Conservation (phyloP, 1,140 invertebrate genomes). For the Coelopa frigida region DNA sequence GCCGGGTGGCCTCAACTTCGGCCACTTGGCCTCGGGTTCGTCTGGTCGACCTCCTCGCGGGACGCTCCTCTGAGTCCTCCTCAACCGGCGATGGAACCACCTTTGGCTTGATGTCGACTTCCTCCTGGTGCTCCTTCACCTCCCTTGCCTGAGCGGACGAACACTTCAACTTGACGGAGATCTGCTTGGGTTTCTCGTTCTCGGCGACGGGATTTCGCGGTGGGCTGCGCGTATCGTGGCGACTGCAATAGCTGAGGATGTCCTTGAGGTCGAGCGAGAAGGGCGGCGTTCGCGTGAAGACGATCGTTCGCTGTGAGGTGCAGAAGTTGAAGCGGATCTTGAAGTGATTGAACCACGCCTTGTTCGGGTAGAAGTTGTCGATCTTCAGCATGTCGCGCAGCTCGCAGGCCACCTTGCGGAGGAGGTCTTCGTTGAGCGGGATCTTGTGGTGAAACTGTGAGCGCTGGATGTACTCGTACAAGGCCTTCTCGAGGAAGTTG, state of each 20-base stretch:
- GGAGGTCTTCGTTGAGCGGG: conserved; percentile 21
- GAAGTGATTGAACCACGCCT: conserved; percentile 31
- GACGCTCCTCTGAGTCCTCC: not conserved
- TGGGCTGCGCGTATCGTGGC: conserved; percentile 1
- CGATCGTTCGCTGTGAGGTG: conserved; percentile 32
- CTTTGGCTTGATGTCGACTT: too few relatives aligned
- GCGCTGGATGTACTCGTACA: conserved; percentile 32
- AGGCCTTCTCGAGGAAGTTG: conserved; percentile 26
- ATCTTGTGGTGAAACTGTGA: conserved; percentile 26
- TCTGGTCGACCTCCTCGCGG: not conserved
- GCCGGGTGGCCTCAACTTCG: too few relatives aligned
- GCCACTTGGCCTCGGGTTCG: too few relatives aligned
- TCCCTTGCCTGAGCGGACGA: too few relatives aligned
- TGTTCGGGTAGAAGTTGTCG: conserved; percentile 35
- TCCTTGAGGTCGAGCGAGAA: conserved; percentile 32
- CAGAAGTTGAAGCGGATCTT: conserved; percentile 34
- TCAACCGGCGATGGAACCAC: conserved; percentile 6
- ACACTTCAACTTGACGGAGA: too few relatives aligned
- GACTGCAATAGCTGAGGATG: conserved; percentile 30
- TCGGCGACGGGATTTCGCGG: not conserved
- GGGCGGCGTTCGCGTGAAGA: conserved; percentile 23
- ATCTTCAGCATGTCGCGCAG: conserved; percentile 35
- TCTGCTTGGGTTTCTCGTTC: not conserved
- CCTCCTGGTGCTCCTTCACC: too few relatives aligned
- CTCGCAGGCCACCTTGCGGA: conserved; percentile 26